Percentiles rank a stretch among this genome's conserved stretches.
Conservation (phyloP, 1,140 invertebrate genomes). For the Drosophila orosa region DNA sequence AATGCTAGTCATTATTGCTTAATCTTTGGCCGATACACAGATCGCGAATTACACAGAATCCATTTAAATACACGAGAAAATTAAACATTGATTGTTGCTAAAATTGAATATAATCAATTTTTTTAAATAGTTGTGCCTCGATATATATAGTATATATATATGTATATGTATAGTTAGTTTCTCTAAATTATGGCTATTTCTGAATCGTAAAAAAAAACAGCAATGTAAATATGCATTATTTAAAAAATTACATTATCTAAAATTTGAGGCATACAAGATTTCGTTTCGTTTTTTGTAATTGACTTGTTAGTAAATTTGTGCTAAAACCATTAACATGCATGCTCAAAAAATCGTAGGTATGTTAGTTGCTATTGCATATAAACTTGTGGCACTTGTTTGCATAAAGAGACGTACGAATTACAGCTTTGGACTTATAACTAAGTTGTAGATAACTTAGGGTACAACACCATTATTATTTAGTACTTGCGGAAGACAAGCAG, state of each 20-base stretch:
- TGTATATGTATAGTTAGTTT: conserved; percentile 16
- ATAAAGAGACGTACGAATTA: conserved; percentile 55
- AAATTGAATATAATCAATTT: conserved; percentile 14
- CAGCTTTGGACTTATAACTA: conserved; percentile 16
- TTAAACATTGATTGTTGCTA: conserved; percentile 46
- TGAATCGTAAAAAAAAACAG: conserved; percentile 22
- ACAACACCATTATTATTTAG: conserved; percentile 30
- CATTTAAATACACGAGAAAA: conserved; percentile 41
- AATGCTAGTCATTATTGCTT: conserved; percentile 75
- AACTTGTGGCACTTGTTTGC: conserved; percentile 76
- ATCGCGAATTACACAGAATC: conserved; percentile 70
- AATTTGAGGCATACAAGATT: conserved; percentile 36
- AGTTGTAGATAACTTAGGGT: conserved; percentile 10
- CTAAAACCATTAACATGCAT: conserved; percentile 15
- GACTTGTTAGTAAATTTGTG: conserved; percentile 56
- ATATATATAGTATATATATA: conserved; percentile 19
- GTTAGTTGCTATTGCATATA: conserved; percentile 42
- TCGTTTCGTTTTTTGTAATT: conserved; percentile 51
- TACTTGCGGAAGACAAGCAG: conserved; percentile 76
- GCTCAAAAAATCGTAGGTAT: conserved; percentile 26
- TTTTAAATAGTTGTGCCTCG: conserved; percentile 17
- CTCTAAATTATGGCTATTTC: conserved; percentile 57
- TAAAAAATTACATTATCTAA: conserved; percentile 54
- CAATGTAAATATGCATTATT: conserved; percentile 44
- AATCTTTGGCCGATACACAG: conserved; percentile 80